Evolutionary conservation across 2,797 vertebrate species (phyloP).

Genomic region (Cyclopterus lumpus): DNA sequence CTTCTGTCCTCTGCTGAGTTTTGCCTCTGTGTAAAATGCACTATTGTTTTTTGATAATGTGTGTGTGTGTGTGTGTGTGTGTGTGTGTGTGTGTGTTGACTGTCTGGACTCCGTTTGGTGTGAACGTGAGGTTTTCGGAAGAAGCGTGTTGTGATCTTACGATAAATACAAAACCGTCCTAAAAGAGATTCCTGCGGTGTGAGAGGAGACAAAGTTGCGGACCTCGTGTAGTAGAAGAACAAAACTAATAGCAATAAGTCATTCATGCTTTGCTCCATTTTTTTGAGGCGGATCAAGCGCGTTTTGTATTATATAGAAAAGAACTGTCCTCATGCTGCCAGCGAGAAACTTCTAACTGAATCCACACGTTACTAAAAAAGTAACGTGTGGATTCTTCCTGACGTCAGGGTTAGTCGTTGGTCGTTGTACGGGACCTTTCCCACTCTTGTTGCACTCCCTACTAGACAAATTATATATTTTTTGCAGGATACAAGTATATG

Average conservation of each 20-base stretch:
- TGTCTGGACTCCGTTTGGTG: no score
- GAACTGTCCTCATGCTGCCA: neutral
- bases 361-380: no score
- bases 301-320: neutral
- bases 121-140: neutral
- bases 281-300: conserved; percentile 16
- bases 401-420: neutral
- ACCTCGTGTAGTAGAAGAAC: conserved; percentile 39
- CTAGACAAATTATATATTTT: conserved; percentile 7
- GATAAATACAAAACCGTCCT: conserved; percentile 56
- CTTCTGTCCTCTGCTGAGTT: neutral
- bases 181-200: conserved; percentile 13
- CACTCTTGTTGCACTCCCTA: conserved; percentile 25
- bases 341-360: no score
- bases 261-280: conserved; percentile 4
- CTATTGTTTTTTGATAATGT: neutral
- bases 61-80: no score
- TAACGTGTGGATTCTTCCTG: neutral
- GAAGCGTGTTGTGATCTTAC: neutral
- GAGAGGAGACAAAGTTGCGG: neutral
- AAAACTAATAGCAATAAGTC: conserved; percentile 52
- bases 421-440: neutral
- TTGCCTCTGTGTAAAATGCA: conserved; percentile 31
- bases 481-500: conserved; percentile 14
- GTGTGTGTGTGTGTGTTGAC: neutral